Conservation (phyloP, 1,140 invertebrate species). For the Zaprionus kolodkinae region DNA sequence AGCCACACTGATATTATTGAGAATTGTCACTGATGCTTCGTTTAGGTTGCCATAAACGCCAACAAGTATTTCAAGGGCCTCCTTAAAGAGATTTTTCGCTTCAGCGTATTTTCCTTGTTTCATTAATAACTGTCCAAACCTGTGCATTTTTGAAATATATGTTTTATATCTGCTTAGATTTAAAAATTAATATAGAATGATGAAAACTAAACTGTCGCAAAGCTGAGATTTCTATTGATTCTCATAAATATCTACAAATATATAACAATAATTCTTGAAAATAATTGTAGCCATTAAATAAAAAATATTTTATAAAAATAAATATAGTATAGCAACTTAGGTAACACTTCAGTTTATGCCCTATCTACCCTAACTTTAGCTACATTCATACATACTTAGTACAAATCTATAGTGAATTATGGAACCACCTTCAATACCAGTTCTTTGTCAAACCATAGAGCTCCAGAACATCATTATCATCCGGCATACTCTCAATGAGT, state of each 20-base stretch:
- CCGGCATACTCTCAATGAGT: constrained; percentile 55
- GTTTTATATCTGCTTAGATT: neutral
- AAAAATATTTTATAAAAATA: neutral
- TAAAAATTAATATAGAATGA: neutral
- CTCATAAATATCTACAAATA: too few species aligned
- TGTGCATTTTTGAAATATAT: constrained; percentile 85
- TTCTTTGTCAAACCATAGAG: constrained; percentile 87
- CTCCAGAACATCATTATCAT: constrained; percentile 74
- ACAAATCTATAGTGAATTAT: constrained; percentile 35
- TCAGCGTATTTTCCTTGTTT: constrained; percentile 87
- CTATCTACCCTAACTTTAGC: neutral
- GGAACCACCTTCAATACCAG: constrained; percentile 86
- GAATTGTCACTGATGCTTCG: constrained; percentile 90
- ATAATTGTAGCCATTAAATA: too few species aligned
- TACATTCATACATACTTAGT: neutral
- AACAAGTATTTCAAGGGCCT: constrained; percentile 89
- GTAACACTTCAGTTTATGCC: neutral
- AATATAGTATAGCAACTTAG: neutral
- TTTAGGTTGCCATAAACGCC: constrained; percentile 88
- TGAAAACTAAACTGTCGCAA: neutral
- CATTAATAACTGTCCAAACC: constrained; percentile 92
- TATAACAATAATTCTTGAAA: too few species aligned
- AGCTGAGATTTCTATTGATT: neutral
- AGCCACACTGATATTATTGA: constrained; percentile 94
- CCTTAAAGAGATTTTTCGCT: constrained; percentile 88